phyloP scores from a whole-genome alignment of 2,797 vertebrate species.

The Crocidura indochinensis region DNA sequence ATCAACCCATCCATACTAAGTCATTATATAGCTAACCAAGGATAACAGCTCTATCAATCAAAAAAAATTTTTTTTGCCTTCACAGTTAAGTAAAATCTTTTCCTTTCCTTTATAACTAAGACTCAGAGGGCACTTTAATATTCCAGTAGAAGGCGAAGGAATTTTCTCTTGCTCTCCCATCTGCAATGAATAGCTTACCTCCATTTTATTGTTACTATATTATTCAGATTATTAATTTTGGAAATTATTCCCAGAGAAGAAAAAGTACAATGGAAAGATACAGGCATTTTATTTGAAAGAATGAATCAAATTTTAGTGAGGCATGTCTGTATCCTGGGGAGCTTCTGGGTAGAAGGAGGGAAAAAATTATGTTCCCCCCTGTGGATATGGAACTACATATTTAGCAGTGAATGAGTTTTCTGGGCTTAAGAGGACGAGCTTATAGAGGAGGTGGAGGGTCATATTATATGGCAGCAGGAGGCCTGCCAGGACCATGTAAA shows the following conservation, averaged over 20 bases:
- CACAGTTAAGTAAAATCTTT: conserved; percentile 67
- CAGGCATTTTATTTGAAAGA: conserved; percentile 60
- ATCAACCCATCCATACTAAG: conserved; percentile 67
- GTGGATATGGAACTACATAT: not conserved
- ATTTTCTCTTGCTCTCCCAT: conserved; percentile 64
- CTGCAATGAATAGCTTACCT: conserved; percentile 64
- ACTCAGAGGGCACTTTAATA: conserved; percentile 66
- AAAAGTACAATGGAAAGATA: conserved; percentile 54
- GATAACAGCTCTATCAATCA: conserved; percentile 85
- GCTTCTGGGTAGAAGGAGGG: conserved; percentile 37
- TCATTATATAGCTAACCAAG: conserved; percentile 84
- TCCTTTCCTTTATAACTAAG: conserved; percentile 72
- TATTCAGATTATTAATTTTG: conserved; percentile 60
- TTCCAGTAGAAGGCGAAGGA: conserved; percentile 58
- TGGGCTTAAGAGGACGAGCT: not conserved
- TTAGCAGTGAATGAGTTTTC: conserved; percentile 61
- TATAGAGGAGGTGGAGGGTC: not conserved
- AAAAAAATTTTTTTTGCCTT: conserved; percentile 77
- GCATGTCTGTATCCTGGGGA: not conserved
- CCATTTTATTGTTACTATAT: conserved; percentile 74
- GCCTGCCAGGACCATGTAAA: conserved; percentile 29
- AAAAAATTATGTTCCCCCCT: not conserved
- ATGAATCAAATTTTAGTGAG: conserved; percentile 67
- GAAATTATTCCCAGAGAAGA: conserved; percentile 72
- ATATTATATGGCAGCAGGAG: conserved; percentile 45